These are phyloP conservation scores for Platycercus adscitus DNA, from an alignment of 2,113 vertebrate genomes.

Conservation along the genomic window DNA sequence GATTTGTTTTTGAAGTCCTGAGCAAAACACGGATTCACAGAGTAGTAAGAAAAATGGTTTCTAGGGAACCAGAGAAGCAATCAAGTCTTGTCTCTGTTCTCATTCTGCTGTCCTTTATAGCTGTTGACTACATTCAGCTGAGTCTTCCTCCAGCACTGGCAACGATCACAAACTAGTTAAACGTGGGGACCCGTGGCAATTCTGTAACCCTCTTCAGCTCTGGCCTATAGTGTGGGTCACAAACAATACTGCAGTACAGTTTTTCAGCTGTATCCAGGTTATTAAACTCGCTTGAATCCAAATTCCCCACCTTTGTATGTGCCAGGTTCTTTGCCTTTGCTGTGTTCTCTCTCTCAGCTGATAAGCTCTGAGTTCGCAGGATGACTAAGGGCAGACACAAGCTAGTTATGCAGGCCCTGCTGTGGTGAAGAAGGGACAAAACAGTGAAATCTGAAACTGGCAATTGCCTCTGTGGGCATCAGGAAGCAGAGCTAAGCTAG, in stretches of 20 bases:
- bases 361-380: background rate
- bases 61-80: background rate
- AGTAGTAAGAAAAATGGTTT: background rate
- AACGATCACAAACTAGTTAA: background rate
- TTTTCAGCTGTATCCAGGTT: background rate
- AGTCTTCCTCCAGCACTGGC: background rate
- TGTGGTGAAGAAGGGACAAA: background rate
- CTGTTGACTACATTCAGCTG: background rate
- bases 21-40: background rate
- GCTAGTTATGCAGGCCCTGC: background rate
- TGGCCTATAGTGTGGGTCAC: background rate
- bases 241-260: background rate
- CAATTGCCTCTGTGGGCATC: background rate
- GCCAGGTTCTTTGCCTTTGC: background rate
- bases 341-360: background rate
- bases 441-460: background rate
- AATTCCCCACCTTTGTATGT: background rate
- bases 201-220: background rate
- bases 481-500: background rate
- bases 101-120: background rate
- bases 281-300: background rate
- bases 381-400: background rate
- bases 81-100: background rate
- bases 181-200: background rate
- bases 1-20: background rate